These are phyloP conservation scores for Carabus problematicus DNA, from an alignment of 2,888 invertebrate species.

Conservation along the genomic window DNA sequence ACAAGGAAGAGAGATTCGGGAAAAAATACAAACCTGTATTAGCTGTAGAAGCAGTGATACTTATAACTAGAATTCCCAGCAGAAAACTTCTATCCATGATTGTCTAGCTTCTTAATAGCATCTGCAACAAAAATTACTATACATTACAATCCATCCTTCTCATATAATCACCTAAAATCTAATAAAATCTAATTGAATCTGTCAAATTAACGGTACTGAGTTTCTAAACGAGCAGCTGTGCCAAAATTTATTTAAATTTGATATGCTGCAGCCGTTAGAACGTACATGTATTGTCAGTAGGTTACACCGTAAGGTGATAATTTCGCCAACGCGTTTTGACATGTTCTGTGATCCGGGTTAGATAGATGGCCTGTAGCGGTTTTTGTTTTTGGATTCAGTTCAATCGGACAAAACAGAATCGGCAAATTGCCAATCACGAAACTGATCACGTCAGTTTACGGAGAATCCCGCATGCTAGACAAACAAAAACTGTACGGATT, in stretches of 20 bases:
- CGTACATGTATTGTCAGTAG: slow-evolving; percentile 6
- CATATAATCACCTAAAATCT: not conserved
- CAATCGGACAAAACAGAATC: slow-evolving; percentile 12
- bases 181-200: not conserved
- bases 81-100: slow-evolving; percentile 31
- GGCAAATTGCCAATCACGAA: not conserved
- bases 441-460: no score
- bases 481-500: slow-evolving; percentile 19
- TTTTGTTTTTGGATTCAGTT: slow-evolving; percentile 9
- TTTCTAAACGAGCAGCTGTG: not conserved
- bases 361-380: slow-evolving; percentile 1
- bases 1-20: no score
- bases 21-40: not conserved
- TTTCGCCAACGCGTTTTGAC: slow-evolving; percentile 1
- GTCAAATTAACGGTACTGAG: not conserved
- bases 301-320: slow-evolving; percentile 3
- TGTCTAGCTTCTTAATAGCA: slow-evolving; percentile 7
- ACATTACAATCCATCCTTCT: not conserved
- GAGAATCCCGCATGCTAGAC: no score
- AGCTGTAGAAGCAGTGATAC: slow-evolving; percentile 1
- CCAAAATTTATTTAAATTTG: slow-evolving; percentile 6
- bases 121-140: slow-evolving; percentile 27
- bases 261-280: not conserved
- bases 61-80: slow-evolving; percentile 20
- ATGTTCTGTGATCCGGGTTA: slow-evolving; percentile 1